phyloP scores from a whole-genome alignment of 2,888 invertebrate species.

The Xestia ashworthii region DNA sequence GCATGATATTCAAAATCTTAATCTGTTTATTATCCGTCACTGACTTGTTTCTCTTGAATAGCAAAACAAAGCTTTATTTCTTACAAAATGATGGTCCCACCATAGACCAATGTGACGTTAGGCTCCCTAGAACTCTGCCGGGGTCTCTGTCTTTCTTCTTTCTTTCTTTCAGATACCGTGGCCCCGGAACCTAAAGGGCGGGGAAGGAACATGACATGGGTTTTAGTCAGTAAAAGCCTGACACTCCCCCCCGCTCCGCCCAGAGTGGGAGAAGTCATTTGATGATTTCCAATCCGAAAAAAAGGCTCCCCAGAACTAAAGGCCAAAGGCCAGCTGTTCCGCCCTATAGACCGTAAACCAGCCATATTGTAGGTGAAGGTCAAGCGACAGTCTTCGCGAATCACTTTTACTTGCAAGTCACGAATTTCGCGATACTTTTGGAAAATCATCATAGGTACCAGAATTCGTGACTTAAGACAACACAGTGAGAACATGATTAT shows the following conservation, averaged over 20 bases:
- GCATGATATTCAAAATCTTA: background rate
- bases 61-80: background rate
- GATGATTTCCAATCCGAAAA: no score
- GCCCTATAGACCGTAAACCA: slow-evolving; percentile 3
- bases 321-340: slow-evolving; percentile 11
- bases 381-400: slow-evolving; percentile 40
- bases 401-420: slow-evolving; percentile 48
- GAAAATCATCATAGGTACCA: slow-evolving; percentile 37
- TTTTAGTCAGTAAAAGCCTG: no score
- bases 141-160: no score
- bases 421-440: slow-evolving; percentile 47
- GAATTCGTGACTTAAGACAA: slow-evolving; percentile 69
- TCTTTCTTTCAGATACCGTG: no score
- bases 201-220: no score
- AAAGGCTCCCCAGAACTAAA: background rate
- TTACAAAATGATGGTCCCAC: no score
- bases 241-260: no score
- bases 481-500: slow-evolving; percentile 65
- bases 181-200: no score
- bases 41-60: background rate
- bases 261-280: no score
- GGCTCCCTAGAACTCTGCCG: background rate
- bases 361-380: slow-evolving; percentile 43
- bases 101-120: no score
- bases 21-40: background rate